A percentile compares a stretch with the other conserved stretches of the same genome.
Evolutionary conservation across 2,888 invertebrate species (phyloP).

Genomic region (Habroteleia sp.): DNA sequence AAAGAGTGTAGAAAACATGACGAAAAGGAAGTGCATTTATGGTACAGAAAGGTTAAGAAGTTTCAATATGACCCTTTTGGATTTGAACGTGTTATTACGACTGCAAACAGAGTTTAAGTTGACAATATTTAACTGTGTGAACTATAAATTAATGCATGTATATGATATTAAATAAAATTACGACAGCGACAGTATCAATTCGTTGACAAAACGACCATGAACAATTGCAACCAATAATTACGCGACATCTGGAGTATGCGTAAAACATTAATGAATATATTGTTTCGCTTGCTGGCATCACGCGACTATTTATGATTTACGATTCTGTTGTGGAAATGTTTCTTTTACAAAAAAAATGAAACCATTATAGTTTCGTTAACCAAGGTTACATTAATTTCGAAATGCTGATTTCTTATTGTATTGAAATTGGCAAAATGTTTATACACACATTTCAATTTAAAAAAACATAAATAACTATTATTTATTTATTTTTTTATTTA

Average conservation of each 20-base stretch:
- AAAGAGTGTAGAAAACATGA: no score
- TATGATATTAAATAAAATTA: constrained; percentile 21
- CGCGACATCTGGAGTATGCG: constrained; percentile 8
- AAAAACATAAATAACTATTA: no score
- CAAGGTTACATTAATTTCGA: no score
- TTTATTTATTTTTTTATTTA: no score
- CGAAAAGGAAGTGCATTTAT: no score
- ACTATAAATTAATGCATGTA: constrained; percentile 17
- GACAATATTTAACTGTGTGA: constrained; percentile 12
- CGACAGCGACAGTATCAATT: neutral
- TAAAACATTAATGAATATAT: constrained; percentile 24
- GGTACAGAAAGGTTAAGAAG: no score
- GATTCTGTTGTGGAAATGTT: constrained; percentile 6
- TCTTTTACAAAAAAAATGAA: neutral
- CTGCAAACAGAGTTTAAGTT: constrained; percentile 1
- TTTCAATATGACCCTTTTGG: neutral
- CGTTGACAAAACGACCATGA: constrained; percentile 28
- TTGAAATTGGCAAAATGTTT: no score
- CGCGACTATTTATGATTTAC: constrained; percentile 15
- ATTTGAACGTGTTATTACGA: constrained; percentile 15
- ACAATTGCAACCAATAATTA: constrained; percentile 19
- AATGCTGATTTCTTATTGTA: no score
- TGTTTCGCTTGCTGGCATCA: constrained; percentile 1
- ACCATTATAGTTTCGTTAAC: no score
- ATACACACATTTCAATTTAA: no score